phyloP scores from a whole-genome alignment of 2,113 vertebrate genomes.

The Vireo altiloquus region DNA sequence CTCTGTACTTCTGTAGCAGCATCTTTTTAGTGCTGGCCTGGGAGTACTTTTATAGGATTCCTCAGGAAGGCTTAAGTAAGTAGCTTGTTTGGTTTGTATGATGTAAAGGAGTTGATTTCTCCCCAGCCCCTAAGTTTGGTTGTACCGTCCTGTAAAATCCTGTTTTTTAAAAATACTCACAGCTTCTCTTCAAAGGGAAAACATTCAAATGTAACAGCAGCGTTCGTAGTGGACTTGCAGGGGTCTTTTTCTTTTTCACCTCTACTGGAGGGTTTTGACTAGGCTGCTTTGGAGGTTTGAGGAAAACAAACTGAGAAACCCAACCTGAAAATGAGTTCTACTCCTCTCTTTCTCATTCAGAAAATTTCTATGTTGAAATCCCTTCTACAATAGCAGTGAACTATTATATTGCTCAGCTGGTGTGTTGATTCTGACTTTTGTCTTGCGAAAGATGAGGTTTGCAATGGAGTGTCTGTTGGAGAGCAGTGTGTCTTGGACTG shows the following conservation, averaged over 20 bases:
- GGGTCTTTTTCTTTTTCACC: background rate
- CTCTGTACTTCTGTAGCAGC: background rate
- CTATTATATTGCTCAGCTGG: background rate
- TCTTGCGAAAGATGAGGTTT: background rate
- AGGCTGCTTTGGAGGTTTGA: background rate
- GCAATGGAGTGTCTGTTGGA: fast-evolving
- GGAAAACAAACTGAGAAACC: background rate
- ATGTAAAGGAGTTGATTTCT: background rate
- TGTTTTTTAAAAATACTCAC: background rate
- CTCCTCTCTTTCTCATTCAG: background rate
- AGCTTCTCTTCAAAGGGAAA: background rate
- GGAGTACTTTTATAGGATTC: slow-evolving; percentile 15
- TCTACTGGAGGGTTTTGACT: background rate
- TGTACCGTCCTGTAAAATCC: background rate
- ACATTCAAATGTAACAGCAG: background rate
- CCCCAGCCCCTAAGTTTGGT: background rate
- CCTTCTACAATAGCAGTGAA: background rate
- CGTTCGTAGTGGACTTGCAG: background rate
- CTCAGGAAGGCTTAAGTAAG: slow-evolving; percentile 1
- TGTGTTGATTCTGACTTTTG: background rate
- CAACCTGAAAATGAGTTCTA: background rate
- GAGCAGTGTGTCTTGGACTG: background rate
- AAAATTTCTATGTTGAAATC: background rate
- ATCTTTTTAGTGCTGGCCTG: background rate
- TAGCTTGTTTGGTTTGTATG: background rate